Evolutionary conservation across 2,888 invertebrate species (phyloP).

Genomic region (Sarcophaga variegata): DNA sequence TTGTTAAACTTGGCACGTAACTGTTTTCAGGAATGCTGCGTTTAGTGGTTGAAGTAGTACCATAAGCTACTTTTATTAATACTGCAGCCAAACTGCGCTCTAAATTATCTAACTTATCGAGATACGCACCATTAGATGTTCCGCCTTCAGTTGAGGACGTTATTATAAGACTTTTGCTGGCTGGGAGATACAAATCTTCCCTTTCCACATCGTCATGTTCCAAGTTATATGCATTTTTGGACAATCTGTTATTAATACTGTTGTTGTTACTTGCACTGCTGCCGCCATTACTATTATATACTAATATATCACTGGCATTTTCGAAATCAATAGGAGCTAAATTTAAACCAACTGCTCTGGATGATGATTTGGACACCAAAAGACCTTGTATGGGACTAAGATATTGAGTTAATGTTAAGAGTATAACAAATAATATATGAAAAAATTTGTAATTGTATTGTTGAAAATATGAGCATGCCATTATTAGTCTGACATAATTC

Average conservation of each 20-base stretch:
- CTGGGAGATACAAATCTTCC: conserved; percentile 46
- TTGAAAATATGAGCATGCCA: conserved; percentile 41
- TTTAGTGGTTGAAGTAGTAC: conserved; percentile 86
- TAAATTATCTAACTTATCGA: conserved; percentile 84
- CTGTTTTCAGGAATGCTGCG: conserved; percentile 86
- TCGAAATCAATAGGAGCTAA: conserved; percentile 45
- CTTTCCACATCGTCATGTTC: conserved; percentile 37
- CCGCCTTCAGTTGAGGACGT: conserved; percentile 68
- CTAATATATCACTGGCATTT: conserved; percentile 50
- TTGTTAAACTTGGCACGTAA: conserved; percentile 85
- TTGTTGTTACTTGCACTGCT: conserved; percentile 34
- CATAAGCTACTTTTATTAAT: conserved; percentile 87
- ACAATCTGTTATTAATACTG: conserved; percentile 51
- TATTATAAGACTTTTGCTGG: conserved; percentile 58
- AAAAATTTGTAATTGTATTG: conserved; percentile 51
- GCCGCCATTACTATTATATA: conserved; percentile 40
- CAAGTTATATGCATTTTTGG: conserved; percentile 46
- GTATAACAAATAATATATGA: conserved; percentile 62
- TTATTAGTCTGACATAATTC: conserved; percentile 37
- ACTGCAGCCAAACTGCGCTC: conserved; percentile 87
- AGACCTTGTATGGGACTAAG: conserved; percentile 50
- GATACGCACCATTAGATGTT: conserved; percentile 78
- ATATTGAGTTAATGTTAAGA: conserved; percentile 66
- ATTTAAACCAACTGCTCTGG: conserved; percentile 37
- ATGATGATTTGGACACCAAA: conserved; percentile 49